phyloP scores from a whole-genome alignment of 2,113 vertebrate genomes.

The Caranx ignobilis region DNA sequence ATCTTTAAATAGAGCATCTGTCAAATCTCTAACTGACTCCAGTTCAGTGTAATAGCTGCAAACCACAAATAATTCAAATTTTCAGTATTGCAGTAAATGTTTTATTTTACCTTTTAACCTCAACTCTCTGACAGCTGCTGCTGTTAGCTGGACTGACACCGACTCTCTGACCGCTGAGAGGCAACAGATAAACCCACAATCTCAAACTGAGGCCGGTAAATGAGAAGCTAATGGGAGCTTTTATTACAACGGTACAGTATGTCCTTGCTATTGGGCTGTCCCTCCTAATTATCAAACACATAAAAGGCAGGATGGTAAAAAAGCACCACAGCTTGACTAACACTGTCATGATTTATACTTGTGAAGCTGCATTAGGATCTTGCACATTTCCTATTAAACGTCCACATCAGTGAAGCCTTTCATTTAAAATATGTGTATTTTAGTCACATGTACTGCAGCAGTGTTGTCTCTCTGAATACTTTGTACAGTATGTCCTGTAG shows the following conservation, averaged over 20 bases:
- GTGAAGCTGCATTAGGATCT: not conserved
- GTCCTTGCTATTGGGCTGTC: not conserved
- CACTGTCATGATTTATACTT: conserved; percentile 1
- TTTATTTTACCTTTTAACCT: conserved; percentile 4
- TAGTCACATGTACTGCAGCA: not conserved
- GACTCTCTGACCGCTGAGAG: conserved; percentile 1
- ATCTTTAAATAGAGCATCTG: not conserved
- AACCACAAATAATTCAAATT: not conserved
- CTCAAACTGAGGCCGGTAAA: conserved; percentile 1
- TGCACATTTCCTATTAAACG: not conserved
- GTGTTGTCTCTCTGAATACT: not conserved
- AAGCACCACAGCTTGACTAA: not conserved
- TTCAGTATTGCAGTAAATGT: not conserved
- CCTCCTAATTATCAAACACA: conserved; percentile 11
- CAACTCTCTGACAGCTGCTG: not conserved
- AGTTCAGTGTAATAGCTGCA: not conserved
- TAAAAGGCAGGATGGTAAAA: conserved; percentile 7
- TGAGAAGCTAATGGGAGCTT: conserved; percentile 3
- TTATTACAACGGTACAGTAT: conserved; percentile 10
- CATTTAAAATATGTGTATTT: not conserved
- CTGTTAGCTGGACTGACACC: conserved; percentile 1
- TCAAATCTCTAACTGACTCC: not conserved
- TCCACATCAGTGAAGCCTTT: not conserved
- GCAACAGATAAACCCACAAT: not conserved
- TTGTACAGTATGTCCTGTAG: not conserved